phyloP scores from a whole-genome alignment of 2,888 invertebrate species.

The Orthosia gothica region DNA sequence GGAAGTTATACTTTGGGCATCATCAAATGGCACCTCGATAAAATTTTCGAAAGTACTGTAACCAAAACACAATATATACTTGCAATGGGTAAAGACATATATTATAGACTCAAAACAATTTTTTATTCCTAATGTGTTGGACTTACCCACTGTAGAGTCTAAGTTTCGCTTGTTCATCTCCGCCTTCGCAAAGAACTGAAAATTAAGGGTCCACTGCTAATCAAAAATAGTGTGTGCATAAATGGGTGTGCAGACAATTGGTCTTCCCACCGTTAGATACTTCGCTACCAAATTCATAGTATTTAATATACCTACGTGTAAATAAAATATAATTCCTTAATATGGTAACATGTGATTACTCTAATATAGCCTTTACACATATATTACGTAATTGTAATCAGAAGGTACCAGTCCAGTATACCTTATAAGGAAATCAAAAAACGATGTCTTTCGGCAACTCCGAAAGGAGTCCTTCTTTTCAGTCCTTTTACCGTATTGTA shows the following conservation, averaged over 20 bases:
- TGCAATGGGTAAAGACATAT: too few relatives aligned
- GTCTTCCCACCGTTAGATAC: too few relatives aligned
- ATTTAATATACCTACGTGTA: too few relatives aligned
- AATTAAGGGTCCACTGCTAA: constrained; percentile 22
- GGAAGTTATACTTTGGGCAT: constrained; percentile 76
- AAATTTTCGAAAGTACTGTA: constrained; percentile 81
- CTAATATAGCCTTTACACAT: too few relatives aligned
- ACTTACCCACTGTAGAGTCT: constrained; percentile 72
- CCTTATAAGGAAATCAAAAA: not conserved
- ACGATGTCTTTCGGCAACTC: not conserved
- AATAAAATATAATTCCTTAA: not conserved
- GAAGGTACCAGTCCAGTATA: too few relatives aligned
- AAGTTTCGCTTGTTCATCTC: constrained; percentile 76
- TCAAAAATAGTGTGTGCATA: too few relatives aligned
- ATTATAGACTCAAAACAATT: too few relatives aligned
- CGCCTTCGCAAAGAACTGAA: constrained; percentile 73
- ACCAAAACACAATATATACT: constrained; percentile 35
- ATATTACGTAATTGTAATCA: too few relatives aligned
- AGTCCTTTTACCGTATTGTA: not conserved
- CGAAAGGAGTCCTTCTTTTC: not conserved
- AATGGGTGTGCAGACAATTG: too few relatives aligned
- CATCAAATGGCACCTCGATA: constrained; percentile 77
- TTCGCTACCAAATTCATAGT: too few relatives aligned
- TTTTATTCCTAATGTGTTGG: not conserved
- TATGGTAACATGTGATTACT: not conserved